Base-by-base conservation (phyloP, 2,797 vertebrate species). In the Galago senegalensis region DNA sequence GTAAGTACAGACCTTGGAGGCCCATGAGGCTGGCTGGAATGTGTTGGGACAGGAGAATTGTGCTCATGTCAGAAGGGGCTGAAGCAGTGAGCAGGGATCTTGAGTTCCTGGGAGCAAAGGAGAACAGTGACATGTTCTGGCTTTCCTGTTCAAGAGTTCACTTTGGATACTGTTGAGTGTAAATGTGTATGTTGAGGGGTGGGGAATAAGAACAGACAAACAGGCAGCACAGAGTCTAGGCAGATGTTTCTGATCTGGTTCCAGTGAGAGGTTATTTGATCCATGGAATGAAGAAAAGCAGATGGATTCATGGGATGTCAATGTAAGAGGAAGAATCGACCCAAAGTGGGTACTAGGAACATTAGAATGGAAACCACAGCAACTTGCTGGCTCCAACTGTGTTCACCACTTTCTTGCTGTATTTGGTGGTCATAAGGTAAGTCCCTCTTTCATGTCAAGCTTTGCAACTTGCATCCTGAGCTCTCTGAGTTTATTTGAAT, bases 91-190 rank as follows among this genome's bases (percentile, higher is more conserved):
- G 23, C 49, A 25, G 93, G n/a, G 83, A 87, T 43, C 29, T 20
- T 80, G 79, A 43, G 11, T 18, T 37, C 82, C 27, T n/a, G 83
- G 96, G 72, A 27, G 72, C 0, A 21, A 18, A 0, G 23, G 43
- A 61, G 9, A 37, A 23, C n/a, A 0, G 0, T 6, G 46, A 31
- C 4, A 2, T 14, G 2, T n/a, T n/a, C 75, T 43, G 12, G 2
- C 17, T 27, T 75, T 34, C 69, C 13, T 25, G 3, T 16, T 9
- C 67, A 37, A 11, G 43, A 23, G 9, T 31, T 72, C 9, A 25
- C 58, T 27, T 16, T 31, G 53, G 29, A 40, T 37, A 46, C 34
- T 3, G 2, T 0, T 14, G 37, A 2, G 20, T 49, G 3, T 73
- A 23, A 70, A 10, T 4, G 23, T 21, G 7, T 49, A 4, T 25